Percentiles rank a stretch among this genome's conserved stretches.
These are phyloP conservation scores for Pheosia tremula DNA, from an alignment of 2,888 invertebrate genomes.

Conservation along the genomic window DNA sequence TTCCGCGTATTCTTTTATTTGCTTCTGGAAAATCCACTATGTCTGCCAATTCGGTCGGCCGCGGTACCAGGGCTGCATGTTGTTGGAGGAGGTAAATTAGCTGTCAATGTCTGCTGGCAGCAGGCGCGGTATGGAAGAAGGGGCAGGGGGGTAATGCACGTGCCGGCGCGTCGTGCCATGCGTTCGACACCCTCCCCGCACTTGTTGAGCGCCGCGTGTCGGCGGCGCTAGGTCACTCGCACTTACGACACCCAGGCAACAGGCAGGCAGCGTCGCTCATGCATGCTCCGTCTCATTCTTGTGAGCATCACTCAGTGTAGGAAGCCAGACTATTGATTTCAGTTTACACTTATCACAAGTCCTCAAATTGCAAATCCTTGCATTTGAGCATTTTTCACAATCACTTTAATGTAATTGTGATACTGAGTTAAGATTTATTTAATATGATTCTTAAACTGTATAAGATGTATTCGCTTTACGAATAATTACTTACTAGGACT, in stretches of 20 bases:
- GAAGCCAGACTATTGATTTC: slow-evolving; percentile 49
- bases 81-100: slow-evolving; percentile 54
- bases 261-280: slow-evolving; percentile 37
- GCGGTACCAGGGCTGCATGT: slow-evolving; percentile 68
- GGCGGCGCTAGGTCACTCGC: slow-evolving; percentile 49
- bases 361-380: slow-evolving; percentile 10
- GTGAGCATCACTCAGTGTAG: slow-evolving; percentile 39
- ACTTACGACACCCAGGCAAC: slow-evolving; percentile 39
- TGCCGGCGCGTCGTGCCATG: slow-evolving; percentile 78
- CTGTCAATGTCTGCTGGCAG: slow-evolving; percentile 52
- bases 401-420: neutral
- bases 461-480: too few relatives aligned
- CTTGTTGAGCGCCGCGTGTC: slow-evolving; percentile 71
- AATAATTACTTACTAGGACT: too few relatives aligned
- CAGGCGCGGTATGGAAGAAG: slow-evolving; percentile 39
- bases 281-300: slow-evolving; percentile 53
- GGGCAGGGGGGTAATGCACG: slow-evolving; percentile 60
- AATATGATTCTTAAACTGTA: too few relatives aligned
- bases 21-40: slow-evolving; percentile 62
- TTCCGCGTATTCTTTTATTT: slow-evolving; percentile 48
- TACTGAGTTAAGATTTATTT: too few relatives aligned
- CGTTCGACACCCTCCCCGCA: slow-evolving; percentile 69
- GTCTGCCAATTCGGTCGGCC: slow-evolving; percentile 77
- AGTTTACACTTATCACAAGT: slow-evolving; percentile 23
- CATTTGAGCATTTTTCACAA: neutral